These are phyloP conservation scores for Hymenopus coronatus DNA, from an alignment of 2,888 invertebrate genomes.

Conservation along the genomic window DNA sequence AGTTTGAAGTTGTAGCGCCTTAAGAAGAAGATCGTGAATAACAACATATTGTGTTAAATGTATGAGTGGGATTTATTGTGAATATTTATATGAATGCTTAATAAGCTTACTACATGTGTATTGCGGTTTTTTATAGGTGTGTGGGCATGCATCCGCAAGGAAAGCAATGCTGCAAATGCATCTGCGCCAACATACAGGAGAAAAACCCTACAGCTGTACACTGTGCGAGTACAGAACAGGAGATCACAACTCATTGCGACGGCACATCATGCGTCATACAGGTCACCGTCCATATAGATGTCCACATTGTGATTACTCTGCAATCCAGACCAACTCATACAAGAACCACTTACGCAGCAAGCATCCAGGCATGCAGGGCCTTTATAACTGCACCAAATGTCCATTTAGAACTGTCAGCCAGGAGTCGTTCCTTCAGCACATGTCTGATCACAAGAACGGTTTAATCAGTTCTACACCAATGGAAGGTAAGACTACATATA, in stretches of 20 bases:
- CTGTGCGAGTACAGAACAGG: slow-evolving; percentile 67
- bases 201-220: slow-evolving; percentile 71
- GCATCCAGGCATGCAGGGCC: slow-evolving; percentile 52
- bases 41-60: too few relatives aligned
- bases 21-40: too few relatives aligned
- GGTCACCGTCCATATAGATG: slow-evolving; percentile 61
- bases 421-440: slow-evolving; percentile 53
- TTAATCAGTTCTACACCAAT: slow-evolving; percentile 38
- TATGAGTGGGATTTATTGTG: too few relatives aligned
- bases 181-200: slow-evolving; percentile 71
- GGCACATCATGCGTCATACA: slow-evolving; percentile 61
- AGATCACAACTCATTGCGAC: slow-evolving; percentile 71
- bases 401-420: slow-evolving; percentile 59
- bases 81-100: background rate
- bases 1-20: too few relatives aligned
- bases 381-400: slow-evolving; percentile 55
- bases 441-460: slow-evolving; percentile 55
- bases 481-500: background rate
- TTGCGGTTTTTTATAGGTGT: slow-evolving; percentile 45
- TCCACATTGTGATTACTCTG: slow-evolving; percentile 63
- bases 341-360: slow-evolving; percentile 59
- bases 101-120: background rate
- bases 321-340: slow-evolving; percentile 66
- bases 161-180: slow-evolving; percentile 71
- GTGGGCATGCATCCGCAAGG: slow-evolving; percentile 68